phyloP scores from a whole-genome alignment of 2,113 vertebrate species.

The Gila orcuttii region DNA sequence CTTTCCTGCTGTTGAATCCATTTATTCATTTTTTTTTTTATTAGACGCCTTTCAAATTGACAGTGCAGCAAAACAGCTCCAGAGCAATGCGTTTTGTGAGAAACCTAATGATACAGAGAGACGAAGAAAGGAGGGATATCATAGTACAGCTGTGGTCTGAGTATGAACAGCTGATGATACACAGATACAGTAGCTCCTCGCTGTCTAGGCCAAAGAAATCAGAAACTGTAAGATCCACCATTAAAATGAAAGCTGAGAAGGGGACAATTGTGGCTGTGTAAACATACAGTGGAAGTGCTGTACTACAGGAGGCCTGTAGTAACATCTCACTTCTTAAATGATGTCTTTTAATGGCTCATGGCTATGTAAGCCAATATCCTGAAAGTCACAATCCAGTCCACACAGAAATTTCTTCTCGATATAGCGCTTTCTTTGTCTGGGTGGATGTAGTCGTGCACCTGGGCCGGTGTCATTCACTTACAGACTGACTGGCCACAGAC shows the following conservation, averaged over 20 bases:
- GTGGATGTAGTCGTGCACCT: slow-evolving; percentile 22
- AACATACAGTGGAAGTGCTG: slow-evolving; percentile 53
- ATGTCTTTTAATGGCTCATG: slow-evolving; percentile 15
- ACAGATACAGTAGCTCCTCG: slow-evolving; percentile 56
- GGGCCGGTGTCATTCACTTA: slow-evolving; percentile 37
- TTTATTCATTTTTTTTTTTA: slow-evolving; percentile 41
- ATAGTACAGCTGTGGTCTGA: slow-evolving; percentile 64
- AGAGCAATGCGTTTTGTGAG: slow-evolving; percentile 53
- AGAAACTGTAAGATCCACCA: slow-evolving; percentile 36
- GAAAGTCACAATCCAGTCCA: neutral
- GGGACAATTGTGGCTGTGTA: slow-evolving; percentile 52
- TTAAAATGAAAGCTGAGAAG: slow-evolving; percentile 55
- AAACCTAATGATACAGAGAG: slow-evolving; percentile 58
- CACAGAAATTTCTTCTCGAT: slow-evolving; percentile 24
- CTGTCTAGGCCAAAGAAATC: slow-evolving; percentile 54
- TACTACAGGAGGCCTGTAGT: slow-evolving; percentile 10
- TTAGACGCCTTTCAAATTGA: slow-evolving; percentile 58
- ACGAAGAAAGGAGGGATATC: slow-evolving; percentile 43
- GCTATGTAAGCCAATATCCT: slow-evolving; percentile 34
- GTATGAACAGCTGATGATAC: slow-evolving; percentile 76
- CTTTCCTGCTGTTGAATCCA: slow-evolving; percentile 12
- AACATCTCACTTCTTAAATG: slow-evolving; percentile 34
- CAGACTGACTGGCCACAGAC: slow-evolving; percentile 37
- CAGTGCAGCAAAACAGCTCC: slow-evolving; percentile 69
- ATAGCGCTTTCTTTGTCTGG: slow-evolving; percentile 26